Conservation (phyloP, 2,888 invertebrate genomes). For the Blastobasis lacticolella region DNA sequence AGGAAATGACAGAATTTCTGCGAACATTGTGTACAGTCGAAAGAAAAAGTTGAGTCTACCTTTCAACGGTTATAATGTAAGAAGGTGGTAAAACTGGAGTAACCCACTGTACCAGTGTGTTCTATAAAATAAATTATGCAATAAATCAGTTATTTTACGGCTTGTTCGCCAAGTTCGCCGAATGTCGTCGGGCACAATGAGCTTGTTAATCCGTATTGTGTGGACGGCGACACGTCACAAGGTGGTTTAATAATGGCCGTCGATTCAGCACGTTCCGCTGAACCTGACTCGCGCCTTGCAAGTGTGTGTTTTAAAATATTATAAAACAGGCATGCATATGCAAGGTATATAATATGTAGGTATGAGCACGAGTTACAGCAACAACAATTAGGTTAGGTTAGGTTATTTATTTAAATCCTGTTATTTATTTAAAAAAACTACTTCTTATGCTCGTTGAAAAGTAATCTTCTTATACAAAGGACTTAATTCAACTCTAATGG, state of each 20-base stretch:
- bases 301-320: too few species aligned
- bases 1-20: neutral
- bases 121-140: constrained; percentile 8
- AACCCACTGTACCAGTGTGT: neutral
- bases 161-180: constrained; percentile 34
- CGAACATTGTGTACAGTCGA: neutral
- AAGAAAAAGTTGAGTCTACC: too few species aligned
- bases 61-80: too few species aligned
- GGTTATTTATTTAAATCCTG: too few species aligned
- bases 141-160: constrained; percentile 13
- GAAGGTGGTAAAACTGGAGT: too few species aligned
- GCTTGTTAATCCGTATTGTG: constrained; percentile 48
- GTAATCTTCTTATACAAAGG: constrained; percentile 12
- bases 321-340: too few species aligned
- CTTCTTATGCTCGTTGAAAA: constrained; percentile 3
- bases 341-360: too few species aligned
- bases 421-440: too few species aligned
- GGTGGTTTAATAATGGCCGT: constrained; percentile 36
- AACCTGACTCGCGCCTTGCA: too few species aligned
- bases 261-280: constrained; percentile 54
- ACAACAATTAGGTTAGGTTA: too few species aligned
- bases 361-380: too few species aligned
- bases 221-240: constrained; percentile 47
- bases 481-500: too few species aligned
- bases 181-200: constrained; percentile 42